Evolutionary conservation across 2,888 invertebrate genomes (phyloP).

Genomic region (Pseudococcus longispinus): DNA sequence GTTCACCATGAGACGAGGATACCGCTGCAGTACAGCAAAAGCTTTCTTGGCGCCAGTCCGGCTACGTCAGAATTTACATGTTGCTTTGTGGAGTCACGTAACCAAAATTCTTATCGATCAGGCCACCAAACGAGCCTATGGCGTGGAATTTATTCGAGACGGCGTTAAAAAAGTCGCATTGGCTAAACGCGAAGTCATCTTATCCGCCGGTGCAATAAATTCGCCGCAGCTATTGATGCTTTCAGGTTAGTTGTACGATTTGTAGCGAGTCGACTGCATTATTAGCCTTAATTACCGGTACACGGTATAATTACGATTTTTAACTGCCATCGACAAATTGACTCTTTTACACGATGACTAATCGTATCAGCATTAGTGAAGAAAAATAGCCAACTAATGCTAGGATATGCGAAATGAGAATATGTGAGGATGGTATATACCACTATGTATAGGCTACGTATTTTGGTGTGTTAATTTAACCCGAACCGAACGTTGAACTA

Average conservation of each 20-base stretch:
- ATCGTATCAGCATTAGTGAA: background rate
- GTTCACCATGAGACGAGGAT: conserved; percentile 85
- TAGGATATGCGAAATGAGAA: background rate
- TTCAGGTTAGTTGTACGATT: conserved; percentile 62
- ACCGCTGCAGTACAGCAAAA: conserved; percentile 83
- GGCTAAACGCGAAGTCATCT: conserved; percentile 81
- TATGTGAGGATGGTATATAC: background rate
- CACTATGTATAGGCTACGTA: no score
- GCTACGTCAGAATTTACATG: conserved; percentile 79
- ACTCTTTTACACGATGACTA: background rate
- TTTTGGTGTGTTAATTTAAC: no score
- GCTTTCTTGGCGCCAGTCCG: conserved; percentile 83
- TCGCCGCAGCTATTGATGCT: conserved; percentile 92
- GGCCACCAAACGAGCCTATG: conserved; percentile 74
- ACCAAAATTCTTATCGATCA: conserved; percentile 79
- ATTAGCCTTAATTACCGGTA: conserved; percentile 14
- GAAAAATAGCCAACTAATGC: conserved; percentile 5
- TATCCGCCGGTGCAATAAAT: conserved; percentile 88
- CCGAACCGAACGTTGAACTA: background rate
- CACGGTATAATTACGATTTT: background rate
- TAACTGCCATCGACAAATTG: background rate
- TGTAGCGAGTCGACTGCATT: background rate
- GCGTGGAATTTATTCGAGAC: conserved; percentile 79
- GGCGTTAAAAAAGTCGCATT: conserved; percentile 71
- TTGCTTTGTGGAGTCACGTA: conserved; percentile 80